Evolutionary conservation across 2,797 vertebrate species (phyloP).

Genomic region (Propithecus perrieri): DNA sequence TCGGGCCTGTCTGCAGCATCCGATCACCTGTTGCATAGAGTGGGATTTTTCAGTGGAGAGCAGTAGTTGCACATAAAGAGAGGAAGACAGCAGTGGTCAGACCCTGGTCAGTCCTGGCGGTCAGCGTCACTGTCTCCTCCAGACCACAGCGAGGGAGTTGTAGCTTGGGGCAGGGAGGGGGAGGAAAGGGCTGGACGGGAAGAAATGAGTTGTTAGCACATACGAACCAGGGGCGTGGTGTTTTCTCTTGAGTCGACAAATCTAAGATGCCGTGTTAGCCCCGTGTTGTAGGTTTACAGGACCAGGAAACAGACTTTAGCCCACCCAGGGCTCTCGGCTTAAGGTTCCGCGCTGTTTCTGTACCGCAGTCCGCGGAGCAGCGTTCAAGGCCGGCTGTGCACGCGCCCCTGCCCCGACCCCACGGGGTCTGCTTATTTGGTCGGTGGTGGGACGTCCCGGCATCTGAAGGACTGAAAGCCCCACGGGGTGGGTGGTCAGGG

Average conservation of each 20-base stretch:
- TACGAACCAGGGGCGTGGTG: no score
- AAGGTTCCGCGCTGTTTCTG: no score
- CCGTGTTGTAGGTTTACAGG: neutral
- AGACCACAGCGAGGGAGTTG: neutral
- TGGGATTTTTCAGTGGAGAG: neutral
- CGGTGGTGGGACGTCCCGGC: neutral
- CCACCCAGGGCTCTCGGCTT: neutral
- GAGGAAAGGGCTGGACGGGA: neutral
- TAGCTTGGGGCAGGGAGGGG: no score
- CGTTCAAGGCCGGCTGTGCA: neutral
- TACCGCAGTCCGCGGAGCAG: neutral
- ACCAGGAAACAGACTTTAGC: neutral
- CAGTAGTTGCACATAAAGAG: neutral
- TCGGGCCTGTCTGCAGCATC: neutral
- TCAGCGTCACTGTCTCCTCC: rapidly evolving
- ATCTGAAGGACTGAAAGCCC: neutral
- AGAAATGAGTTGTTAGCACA: neutral
- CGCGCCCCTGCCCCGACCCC: rapidly evolving
- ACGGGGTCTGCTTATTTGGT: neutral
- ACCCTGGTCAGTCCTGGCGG: neutral
- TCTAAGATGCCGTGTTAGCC: neutral
- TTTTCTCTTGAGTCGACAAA: neutral
- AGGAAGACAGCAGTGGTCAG: no score
- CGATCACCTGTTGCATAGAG: no score
- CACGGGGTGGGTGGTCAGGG: neutral